Evolutionary conservation across 2,888 invertebrate genomes (phyloP), one percentile per base, ranked within the genome.

Genomic region (Ischnus inquisitorius): DNA sequence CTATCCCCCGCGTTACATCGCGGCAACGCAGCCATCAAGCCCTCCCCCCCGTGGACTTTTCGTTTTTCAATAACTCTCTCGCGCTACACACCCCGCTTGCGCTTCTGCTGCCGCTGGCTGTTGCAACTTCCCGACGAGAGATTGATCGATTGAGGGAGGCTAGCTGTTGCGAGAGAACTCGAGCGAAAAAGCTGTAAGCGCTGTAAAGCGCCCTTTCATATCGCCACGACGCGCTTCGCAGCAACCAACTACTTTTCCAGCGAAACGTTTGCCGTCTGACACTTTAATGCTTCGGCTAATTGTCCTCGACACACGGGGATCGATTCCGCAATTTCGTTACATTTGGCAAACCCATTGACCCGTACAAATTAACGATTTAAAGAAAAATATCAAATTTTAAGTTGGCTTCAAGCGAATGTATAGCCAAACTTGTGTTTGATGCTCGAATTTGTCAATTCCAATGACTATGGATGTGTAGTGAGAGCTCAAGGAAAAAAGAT

Each of bases 71-170:
- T 77, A 77, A 67, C 46, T 77, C 60, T 43, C 34, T 39, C 41
- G 57, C 3, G 16, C 51, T 65, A 39, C 34, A 43, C 65, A 43
- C 43, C 51, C 43, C 67, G 25, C 16, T 34, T 64, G 39, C 16
- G 41, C 41, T 16, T 39, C 41, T 14, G 46, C 67, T 25, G 51
- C 41, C 57, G 71, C 34, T 62, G 72, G 77, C 60, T 68, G 51
- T 68, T 80, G 67, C 68, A 78, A 77, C 77, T 80, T 84, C 74
- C 46, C 77, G 68, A 72, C 80, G 80, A 80, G 80, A 84, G 83
- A 84, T 77, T 84, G 83, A 80, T 84, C 83, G 83, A 84, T 80
- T 69, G 76, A 54, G 16, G 51, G 39, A 3, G 43, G 14, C 34
- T 16, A 14, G 60, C n/a, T 12, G 46, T 64, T 62, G 41, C 57